These are phyloP conservation scores for Prunella fulvescens DNA, from an alignment of 2,113 vertebrate genomes.

Conservation along the genomic window DNA sequence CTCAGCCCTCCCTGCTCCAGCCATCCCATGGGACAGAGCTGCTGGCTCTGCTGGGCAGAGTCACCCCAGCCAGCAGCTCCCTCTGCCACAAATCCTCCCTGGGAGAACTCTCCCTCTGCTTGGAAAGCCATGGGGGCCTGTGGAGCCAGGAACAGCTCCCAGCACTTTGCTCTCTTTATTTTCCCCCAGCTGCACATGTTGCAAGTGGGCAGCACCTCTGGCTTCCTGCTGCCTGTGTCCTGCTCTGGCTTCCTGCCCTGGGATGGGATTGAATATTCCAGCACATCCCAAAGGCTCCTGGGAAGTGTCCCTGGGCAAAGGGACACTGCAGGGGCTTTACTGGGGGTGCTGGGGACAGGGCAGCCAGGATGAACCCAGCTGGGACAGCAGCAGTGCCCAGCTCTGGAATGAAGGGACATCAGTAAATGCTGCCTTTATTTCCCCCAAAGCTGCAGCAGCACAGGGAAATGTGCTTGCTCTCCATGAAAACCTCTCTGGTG, in stretches of 20 bases:
- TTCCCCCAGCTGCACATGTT: neutral
- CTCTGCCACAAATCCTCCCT: neutral
- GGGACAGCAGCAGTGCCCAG: neutral
- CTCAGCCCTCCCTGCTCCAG: neutral
- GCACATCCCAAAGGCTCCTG: neutral
- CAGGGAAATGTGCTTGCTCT: rapidly evolving
- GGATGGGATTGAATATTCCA: neutral
- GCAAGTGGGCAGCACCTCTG: neutral
- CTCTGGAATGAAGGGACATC: neutral
- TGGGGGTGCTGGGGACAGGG: neutral
- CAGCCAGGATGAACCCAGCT: neutral
- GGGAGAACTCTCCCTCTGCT: neutral
- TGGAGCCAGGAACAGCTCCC: neutral
- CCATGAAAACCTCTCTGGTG: rapidly evolving
- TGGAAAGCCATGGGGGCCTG: neutral
- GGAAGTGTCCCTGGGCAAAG: neutral
- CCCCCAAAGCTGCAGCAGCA: neutral
- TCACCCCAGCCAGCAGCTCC: neutral
- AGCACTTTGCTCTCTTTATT: neutral
- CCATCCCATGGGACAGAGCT: rapidly evolving
- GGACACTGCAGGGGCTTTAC: rapidly evolving
- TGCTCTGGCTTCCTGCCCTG: neutral
- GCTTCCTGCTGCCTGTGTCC: neutral
- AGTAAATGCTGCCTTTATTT: neutral
- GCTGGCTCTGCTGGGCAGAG: rapidly evolving